Base-by-base conservation (phyloP, 2,888 invertebrate species). In the Melipona bicolor region DNA sequence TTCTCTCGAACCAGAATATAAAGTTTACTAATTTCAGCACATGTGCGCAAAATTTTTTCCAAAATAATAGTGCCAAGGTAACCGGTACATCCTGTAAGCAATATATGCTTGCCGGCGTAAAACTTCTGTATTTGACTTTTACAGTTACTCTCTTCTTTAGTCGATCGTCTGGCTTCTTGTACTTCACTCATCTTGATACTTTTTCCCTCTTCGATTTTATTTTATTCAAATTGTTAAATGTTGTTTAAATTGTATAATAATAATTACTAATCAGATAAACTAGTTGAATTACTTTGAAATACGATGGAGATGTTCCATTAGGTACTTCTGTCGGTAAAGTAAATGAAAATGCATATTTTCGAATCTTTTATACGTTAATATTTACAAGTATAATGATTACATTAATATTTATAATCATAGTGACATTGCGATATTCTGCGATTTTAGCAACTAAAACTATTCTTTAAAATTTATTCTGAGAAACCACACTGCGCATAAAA, bases 31-130 rank as follows among this genome's bases (percentile, higher is more conserved):
- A 92, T 68, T 11, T 88, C 91, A 4, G 84, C 70, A 70, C 92
- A 92, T 6, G 85, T 77, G 9, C 91, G 81, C 13, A n/a, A n/a
- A n/a, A n/a, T n/a, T n/a, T n/a, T n/a, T n/a, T n/a, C n/a, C n/a
- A n/a, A n/a, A n/a, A n/a, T n/a, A n/a, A n/a, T n/a, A n/a, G n/a
- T n/a, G n/a, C n/a, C n/a, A n/a, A n/a, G n/a, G n/a, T n/a, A n/a
- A n/a, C n/a, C n/a, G n/a, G n/a, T n/a, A n/a, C n/a, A n/a, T n/a
- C n/a, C n/a, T n/a, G n/a, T n/a, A n/a, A 92, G 50, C 17, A 92
- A 85, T n/a, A 93, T 52, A 0, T 90, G 88, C 84, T 93, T 90
- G 4, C 89, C 91, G 1, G 83, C 72, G 52, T 89, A 93, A 77
- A 90, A 91, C 27, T 87, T 65, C 74, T 83, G 85, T 43, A 93